Base-by-base conservation (phyloP, 2,797 vertebrate species). In the Tapirus indicus region DNA sequence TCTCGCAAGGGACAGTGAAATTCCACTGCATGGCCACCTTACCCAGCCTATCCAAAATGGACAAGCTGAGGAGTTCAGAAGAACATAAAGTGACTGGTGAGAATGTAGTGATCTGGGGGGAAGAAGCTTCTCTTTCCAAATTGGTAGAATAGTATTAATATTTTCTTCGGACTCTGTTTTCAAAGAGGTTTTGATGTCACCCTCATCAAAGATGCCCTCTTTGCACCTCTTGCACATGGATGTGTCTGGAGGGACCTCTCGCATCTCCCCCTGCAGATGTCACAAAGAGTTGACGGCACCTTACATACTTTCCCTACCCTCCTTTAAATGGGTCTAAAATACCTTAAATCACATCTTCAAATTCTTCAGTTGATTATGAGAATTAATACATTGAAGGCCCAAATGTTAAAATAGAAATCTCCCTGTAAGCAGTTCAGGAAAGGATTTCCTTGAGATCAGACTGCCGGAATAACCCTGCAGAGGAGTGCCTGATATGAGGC, bases 401-500 rank as follows among this genome's bases (percentile, higher is more conserved):
- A 75, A 38, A 85, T 8, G 82, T 49, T 52, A 52, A 84, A n/a
- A 75, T 32, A 69, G 77, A 80, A 78, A 84, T 32, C 14, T 90
- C 71, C 69, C 14, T 32, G 23, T 41, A 54, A 49, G 47, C 6
- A 6, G 29, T 66, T 72, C 35, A 72, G 85, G 41, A 41, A 74
- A 86, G 35, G 14, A 32, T 56, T 71, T 54, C 93, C 62, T 83
- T 62, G 18, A 23, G n/a, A 25, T 58, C 29, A 11, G 4, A 16
- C 83, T 52, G 38, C 27, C 1, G 0, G 47, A 85, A 38, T 17
- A 8, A 25, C 3, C 10, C 44, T 25, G 20, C 14, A 2, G 5
- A 0, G 79, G 4, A 29, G 12, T 0, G 3, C 79, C 38, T 27
- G 18, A 12, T 38, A 6, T 4, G 20, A 32, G n/a, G 5, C 14